Evolutionary conservation across 2,113 vertebrate species (phyloP).

Genomic region (Laticauda colubrina): DNA sequence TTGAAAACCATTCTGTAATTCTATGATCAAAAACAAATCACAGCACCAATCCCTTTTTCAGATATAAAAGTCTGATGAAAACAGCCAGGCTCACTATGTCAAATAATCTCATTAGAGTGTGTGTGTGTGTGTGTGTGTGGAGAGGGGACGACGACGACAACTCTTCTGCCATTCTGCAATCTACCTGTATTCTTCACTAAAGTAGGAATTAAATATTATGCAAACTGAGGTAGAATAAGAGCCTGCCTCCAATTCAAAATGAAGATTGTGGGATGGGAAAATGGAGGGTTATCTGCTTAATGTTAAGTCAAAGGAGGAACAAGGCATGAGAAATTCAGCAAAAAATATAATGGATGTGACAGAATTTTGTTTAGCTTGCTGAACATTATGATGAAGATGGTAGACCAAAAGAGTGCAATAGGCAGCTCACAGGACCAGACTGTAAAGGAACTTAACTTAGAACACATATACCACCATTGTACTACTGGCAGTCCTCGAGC

Average conservation of each 20-base stretch:
- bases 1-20: neutral
- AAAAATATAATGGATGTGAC: neutral
- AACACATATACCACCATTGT: neutral
- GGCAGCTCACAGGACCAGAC: neutral
- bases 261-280: neutral
- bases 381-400: neutral
- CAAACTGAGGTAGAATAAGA: neutral
- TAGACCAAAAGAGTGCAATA: neutral
- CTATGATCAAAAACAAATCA: neutral
- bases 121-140: fast-evolving
- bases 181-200: neutral
- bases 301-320: neutral
- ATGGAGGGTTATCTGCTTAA: neutral
- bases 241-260: neutral
- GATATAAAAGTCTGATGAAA: neutral
- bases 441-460: too few species aligned
- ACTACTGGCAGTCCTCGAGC: neutral
- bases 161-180: neutral
- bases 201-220: neutral
- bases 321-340: neutral
- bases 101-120: neutral
- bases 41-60: neutral
- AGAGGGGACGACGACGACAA: too few species aligned
- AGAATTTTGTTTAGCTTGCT: neutral
- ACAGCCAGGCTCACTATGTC: neutral